Evolutionary conservation across 2,888 invertebrate species (phyloP).

Genomic region (Tuta absoluta): DNA sequence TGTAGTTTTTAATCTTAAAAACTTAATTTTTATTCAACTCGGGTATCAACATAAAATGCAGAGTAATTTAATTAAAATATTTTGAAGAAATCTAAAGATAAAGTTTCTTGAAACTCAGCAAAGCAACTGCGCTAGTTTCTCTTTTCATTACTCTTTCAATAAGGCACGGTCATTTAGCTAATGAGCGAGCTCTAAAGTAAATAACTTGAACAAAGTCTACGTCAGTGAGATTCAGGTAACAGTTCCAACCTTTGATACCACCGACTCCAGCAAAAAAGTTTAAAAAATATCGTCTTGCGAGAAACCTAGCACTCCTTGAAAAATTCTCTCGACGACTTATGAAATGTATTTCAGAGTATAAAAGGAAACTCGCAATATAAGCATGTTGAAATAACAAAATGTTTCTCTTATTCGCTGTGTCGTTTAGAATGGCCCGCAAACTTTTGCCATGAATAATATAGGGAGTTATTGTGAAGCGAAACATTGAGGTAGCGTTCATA

Average conservation of each 20-base stretch:
- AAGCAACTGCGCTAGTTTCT: conserved; percentile 34
- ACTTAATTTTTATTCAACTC: too few species aligned
- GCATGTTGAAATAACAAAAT: conserved; percentile 25
- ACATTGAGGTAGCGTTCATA: conserved; percentile 54
- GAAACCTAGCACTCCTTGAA: conserved; percentile 23
- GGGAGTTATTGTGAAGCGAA: conserved; percentile 27
- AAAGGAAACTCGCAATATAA: conserved; percentile 20
- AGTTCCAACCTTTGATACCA: conserved; percentile 62
- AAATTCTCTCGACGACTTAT: conserved; percentile 26
- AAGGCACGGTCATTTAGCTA: conserved; percentile 74
- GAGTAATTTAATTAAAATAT: conserved; percentile 1
- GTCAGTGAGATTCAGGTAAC: conserved; percentile 61
- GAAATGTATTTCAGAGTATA: conserved; percentile 19
- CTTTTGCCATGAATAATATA: conserved; percentile 37
- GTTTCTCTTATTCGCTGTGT: conserved; percentile 22
- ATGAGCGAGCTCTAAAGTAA: conserved; percentile 73
- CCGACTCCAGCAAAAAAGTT: conserved; percentile 46
- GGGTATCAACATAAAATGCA: neutral
- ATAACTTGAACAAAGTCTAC: conserved; percentile 72
- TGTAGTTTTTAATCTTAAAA: too few species aligned
- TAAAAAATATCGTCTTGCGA: conserved; percentile 48
- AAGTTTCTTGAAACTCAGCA: conserved; percentile 23
- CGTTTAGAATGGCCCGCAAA: conserved; percentile 36
- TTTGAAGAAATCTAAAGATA: conserved; percentile 11
- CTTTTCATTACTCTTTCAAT: conserved; percentile 69